Conservation (phyloP, 2,113 vertebrate species). For the Mesoclemmys tuberculata region DNA sequence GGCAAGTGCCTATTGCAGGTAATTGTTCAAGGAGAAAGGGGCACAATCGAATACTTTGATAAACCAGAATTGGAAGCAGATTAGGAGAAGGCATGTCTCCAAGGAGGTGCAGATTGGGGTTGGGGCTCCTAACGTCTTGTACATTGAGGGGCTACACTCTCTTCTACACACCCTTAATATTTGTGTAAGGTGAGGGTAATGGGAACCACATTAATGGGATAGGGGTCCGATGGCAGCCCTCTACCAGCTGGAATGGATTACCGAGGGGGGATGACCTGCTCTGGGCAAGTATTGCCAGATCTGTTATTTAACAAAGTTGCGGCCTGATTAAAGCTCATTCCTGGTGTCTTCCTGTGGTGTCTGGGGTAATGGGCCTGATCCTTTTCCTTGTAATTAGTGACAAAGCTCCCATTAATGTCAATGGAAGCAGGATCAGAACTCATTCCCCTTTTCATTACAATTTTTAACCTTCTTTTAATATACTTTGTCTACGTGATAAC, state of each 20-base stretch:
- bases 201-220: neutral
- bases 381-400: neutral
- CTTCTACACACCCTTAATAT: neutral
- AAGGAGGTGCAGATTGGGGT: fast-evolving
- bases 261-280: neutral
- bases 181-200: neutral
- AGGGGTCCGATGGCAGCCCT: neutral
- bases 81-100: neutral
- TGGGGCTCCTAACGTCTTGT: neutral
- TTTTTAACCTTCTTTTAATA: neutral
- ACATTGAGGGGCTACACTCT: fast-evolving
- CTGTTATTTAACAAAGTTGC: neutral
- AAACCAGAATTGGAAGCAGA: neutral
- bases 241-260: neutral
- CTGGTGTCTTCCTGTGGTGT: too few relatives aligned
- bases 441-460: neutral
- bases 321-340: neutral
- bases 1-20: neutral
- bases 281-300: fast-evolving
- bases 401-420: neutral
- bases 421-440: neutral
- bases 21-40: neutral
- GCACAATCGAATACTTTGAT: neutral
- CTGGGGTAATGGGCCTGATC: neutral
- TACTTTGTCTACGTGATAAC: neutral